A percentile compares a stretch with the other conserved stretches of the same genome.
Conservation (phyloP, 2,888 invertebrate species). For the Oscheius onirici region DNA sequence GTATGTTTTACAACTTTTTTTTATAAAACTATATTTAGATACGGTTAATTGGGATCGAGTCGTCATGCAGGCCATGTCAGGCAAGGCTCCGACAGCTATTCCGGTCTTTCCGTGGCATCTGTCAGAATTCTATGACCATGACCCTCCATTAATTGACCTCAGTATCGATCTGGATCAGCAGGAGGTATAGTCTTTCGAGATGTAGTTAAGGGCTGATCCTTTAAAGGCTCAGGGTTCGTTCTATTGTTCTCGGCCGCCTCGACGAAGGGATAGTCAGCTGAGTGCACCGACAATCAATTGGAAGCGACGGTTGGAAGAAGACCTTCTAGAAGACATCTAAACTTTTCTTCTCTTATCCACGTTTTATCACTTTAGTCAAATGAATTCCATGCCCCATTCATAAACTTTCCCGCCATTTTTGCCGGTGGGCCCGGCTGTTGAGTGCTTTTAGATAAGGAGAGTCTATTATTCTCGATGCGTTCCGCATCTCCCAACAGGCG, state of each 20-base stretch:
- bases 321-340: constrained; percentile 23
- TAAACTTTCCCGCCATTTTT: not conserved
- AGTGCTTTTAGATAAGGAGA: constrained; percentile 13
- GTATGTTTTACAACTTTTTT: constrained; percentile 39
- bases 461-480: constrained; percentile 4
- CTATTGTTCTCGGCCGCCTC: constrained; percentile 51
- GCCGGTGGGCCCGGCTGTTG: not conserved
- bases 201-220: not conserved
- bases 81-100: constrained; percentile 55
- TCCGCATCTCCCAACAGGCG: constrained; percentile 1
- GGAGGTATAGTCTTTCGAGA: constrained; percentile 52
- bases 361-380: too few relatives aligned
- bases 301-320: constrained; percentile 38
- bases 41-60: constrained; percentile 69
- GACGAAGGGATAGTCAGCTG: constrained; percentile 51
- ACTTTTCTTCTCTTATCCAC: not conserved
- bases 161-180: constrained; percentile 65
- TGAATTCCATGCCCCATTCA: not conserved
- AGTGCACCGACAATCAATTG: constrained; percentile 51
- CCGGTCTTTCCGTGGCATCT: constrained; percentile 70
- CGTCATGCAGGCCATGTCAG: constrained; percentile 57
- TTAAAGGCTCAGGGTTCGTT: constrained; percentile 46
- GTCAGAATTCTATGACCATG: constrained; percentile 67
- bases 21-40: constrained; percentile 32
- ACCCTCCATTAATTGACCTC: constrained; percentile 68